Percentiles rank a stretch among this genome's conserved stretches.
These are phyloP conservation scores for Saturnia japonica DNA, from an alignment of 2,888 invertebrate species.

Conservation along the genomic window DNA sequence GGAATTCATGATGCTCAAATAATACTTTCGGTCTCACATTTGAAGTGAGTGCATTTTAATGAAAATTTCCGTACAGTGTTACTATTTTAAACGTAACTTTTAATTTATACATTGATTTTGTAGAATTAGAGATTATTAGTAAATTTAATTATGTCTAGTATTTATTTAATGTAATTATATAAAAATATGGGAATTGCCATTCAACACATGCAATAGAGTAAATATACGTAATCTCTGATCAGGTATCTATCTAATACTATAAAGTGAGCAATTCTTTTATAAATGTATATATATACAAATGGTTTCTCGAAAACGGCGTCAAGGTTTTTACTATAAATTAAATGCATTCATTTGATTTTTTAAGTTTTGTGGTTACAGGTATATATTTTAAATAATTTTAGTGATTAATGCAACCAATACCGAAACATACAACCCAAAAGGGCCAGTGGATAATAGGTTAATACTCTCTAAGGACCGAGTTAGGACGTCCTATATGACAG, in stretches of 20 bases:
- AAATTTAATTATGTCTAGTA: not conserved
- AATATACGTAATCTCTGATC: not conserved
- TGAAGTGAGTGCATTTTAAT: constrained; percentile 3
- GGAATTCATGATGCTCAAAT: constrained; percentile 50
- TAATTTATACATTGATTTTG: not conserved
- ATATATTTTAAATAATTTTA: not conserved
- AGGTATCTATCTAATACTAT: no score
- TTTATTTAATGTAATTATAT: not conserved
- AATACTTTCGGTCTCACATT: constrained; percentile 12
- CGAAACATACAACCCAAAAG: not conserved
- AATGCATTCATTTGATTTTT: not conserved
- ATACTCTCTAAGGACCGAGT: not conserved
- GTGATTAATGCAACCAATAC: not conserved
- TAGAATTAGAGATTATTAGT: not conserved
- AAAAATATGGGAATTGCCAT: not conserved
- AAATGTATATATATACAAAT: no score
- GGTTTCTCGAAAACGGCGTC: no score
- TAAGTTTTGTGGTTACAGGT: not conserved
- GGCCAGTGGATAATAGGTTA: not conserved
- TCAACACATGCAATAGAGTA: not conserved
- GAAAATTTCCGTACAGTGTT: constrained; percentile 4
- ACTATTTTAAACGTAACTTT: not conserved
- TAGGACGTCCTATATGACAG: no score
- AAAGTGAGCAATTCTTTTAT: no score
- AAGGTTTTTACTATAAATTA: not conserved